These are phyloP conservation scores for Andricus quercusramuli DNA, from an alignment of 2,888 invertebrate species.

Conservation along the genomic window DNA sequence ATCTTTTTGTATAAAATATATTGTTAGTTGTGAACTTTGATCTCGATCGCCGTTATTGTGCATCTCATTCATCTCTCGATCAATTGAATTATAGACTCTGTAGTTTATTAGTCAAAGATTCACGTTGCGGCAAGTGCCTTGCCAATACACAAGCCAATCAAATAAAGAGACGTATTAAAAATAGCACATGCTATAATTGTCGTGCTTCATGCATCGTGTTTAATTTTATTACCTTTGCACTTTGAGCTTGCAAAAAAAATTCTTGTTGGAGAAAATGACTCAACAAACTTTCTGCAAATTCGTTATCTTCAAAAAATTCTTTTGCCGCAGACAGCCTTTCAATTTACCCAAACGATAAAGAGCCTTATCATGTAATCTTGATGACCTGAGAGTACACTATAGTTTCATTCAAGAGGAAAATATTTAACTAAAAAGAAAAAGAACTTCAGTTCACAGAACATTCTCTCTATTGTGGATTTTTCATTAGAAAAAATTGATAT, in stretches of 20 bases:
- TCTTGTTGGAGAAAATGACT: background rate
- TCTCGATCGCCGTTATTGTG: background rate
- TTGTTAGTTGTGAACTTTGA: background rate
- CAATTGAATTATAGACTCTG: slow-evolving; percentile 4
- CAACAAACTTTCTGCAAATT: background rate
- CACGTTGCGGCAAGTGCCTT: background rate
- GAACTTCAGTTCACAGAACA: background rate
- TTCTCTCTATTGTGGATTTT: slow-evolving; percentile 21
- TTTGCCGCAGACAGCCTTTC: background rate
- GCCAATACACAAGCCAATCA: background rate
- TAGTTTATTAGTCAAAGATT: background rate
- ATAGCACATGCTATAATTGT: background rate
- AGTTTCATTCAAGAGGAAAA: background rate
- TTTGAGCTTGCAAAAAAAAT: background rate
- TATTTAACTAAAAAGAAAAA: background rate
- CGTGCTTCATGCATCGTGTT: background rate
- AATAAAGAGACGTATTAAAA: background rate
- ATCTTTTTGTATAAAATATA: background rate
- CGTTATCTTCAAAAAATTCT: background rate
- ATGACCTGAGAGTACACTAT: background rate
- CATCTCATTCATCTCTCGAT: slow-evolving; percentile 9
- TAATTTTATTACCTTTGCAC: background rate
- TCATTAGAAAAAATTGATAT: slow-evolving; percentile 25
- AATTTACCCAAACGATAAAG: background rate
- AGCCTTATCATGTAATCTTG: background rate